A percentile compares a stretch with the other conserved stretches of the same genome.
phyloP scores from a whole-genome alignment of 2,113 vertebrate species.

The Odontesthes bonariensis region DNA sequence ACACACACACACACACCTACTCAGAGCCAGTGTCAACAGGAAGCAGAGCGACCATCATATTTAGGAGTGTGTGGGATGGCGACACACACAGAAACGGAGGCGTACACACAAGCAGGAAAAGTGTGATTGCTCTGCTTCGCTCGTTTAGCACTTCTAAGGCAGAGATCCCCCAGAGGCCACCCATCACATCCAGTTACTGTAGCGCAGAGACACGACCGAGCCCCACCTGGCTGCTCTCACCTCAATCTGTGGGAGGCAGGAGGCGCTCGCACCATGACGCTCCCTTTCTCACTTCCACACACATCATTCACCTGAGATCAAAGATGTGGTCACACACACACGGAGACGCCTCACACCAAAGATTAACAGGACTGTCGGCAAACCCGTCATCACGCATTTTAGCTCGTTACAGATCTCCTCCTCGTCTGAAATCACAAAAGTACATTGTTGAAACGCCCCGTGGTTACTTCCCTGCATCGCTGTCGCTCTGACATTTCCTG shows the following conservation, averaged over 20 bases:
- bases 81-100: constrained; percentile 30
- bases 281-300: constrained; percentile 31
- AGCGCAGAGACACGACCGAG: constrained; percentile 67
- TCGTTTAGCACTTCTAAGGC: constrained; percentile 79
- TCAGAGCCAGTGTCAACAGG: constrained; percentile 43
- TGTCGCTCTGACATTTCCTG: constrained; percentile 15
- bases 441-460: neutral
- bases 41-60: constrained; percentile 32
- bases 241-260: constrained; percentile 71
- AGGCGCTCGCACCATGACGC: constrained; percentile 50
- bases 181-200: constrained; percentile 80
- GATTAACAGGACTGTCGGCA: constrained; percentile 47
- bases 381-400: constrained; percentile 24
- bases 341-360: constrained; percentile 32
- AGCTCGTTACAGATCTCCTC: constrained; percentile 32
- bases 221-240: constrained; percentile 73
- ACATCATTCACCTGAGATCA: constrained; percentile 56
- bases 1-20: constrained; percentile 63
- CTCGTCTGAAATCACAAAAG: constrained; percentile 29
- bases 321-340: constrained; percentile 51
- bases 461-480: neutral
- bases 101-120: constrained; percentile 27
- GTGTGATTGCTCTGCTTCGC: constrained; percentile 75
- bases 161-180: constrained; percentile 74
- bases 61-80: constrained; percentile 33